Evolutionary conservation across 2,797 vertebrate genomes (phyloP).

Genomic region (Myripristis murdjan): DNA sequence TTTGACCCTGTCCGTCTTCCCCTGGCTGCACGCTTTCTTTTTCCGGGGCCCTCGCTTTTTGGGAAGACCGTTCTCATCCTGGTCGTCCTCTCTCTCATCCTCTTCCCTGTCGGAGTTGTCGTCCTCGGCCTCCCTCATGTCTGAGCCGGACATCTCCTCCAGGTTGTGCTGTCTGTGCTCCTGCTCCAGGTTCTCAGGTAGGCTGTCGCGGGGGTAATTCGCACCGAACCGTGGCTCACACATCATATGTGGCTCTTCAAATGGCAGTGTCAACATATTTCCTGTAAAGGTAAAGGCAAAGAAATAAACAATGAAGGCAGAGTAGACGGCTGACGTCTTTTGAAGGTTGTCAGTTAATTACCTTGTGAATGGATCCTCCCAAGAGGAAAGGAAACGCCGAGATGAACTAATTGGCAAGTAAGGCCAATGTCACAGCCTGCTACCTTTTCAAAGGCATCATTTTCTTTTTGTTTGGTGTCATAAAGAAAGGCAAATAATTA

Average conservation of each 20-base stretch:
- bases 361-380: conserved; percentile 55
- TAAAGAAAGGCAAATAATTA: neutral
- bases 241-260: conserved; percentile 96
- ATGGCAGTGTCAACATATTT: conserved; percentile 96
- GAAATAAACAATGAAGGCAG: conserved; percentile 56
- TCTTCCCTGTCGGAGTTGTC: conserved; percentile 73
- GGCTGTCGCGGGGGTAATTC: conserved; percentile 92
- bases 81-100: conserved; percentile 89
- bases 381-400: conserved; percentile 31
- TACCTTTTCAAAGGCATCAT: conserved; percentile 50
- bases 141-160: conserved; percentile 54
- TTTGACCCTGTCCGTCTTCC: conserved; percentile 91
- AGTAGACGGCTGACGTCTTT: conserved; percentile 52
- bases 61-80: conserved; percentile 91
- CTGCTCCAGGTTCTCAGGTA: conserved; percentile 85
- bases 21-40: conserved; percentile 93
- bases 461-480: conserved; percentile 29
- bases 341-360: conserved; percentile 69
- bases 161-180: conserved; percentile 52
- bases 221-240: conserved; percentile 94
- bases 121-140: conserved; percentile 71
- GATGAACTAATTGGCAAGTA: conserved; percentile 49
- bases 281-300: conserved; percentile 56
- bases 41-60: conserved; percentile 94
- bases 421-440: conserved; percentile 63